Base-by-base conservation (phyloP, 2,113 vertebrate species). In the Poicephalus meyeri region DNA sequence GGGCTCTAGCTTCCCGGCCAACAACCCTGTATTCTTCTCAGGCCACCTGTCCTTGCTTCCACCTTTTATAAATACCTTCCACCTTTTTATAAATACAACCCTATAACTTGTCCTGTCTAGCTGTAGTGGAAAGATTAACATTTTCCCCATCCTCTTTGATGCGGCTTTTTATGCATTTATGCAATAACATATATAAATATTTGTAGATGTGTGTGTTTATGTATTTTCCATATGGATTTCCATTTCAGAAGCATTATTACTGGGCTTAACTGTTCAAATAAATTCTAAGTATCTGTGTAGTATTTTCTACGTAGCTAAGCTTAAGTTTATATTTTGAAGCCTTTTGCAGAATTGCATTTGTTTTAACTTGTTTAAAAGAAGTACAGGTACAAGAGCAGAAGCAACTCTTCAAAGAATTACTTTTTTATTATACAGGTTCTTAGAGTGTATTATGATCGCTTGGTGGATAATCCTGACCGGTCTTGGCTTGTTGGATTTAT, bases 381-480 rank as follows among this genome's bases (percentile, higher is more conserved):
- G 33, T 60, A 65, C 44, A 63, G 70, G 73, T 69, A 31, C 12
- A 87, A 47, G 13, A 83, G 23, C 44, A 60, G n/a, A 65, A 69
- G 64, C 19, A 31, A 17, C 65, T 73, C 9, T 23, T 95, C 50
- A 86, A 79, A 29, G 4, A 58, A 58, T 50, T 58, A 35, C 2
- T 10, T 70, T 91, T 93, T 80, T 74, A 42, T 83, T 24, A 2
- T 70, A 47, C 94, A 99, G 99, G 98, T 99, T 55, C 98, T 99
- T 78, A 97, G 99, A 83, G 99, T 99, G 1, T 99, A 99, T 96
- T 99, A 99, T 39, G 99, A 99, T 96, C 98, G 99, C 35, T 98
- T 99, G 88, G 98, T 99, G 83, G 98, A 99, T 29, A 97, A 98
- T 63, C 39, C 97, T 52, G 99, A 99, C 95, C 95, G 97, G 42